Evolutionary conservation across 1,140 invertebrate genomes (phyloP), one percentile per base, ranked within the genome.

Genomic region (Streblospio benedicti): DNA sequence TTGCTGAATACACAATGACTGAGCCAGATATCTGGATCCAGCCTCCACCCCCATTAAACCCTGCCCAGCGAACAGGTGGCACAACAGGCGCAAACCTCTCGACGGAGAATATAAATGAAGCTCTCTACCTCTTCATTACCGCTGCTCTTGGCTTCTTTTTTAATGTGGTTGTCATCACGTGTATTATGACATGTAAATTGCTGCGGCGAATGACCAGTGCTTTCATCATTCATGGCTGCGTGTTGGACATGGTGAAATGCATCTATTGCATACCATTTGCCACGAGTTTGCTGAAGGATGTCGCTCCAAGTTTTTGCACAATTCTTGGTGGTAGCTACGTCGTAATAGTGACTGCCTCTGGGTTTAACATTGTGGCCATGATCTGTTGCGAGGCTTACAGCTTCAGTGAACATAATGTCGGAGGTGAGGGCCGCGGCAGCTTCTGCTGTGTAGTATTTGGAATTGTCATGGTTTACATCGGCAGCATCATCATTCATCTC

Each of bases 361-460:
- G 74, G 18, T 76, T 76, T 67, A 77, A 77, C 57, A 69, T 77
- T 65, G 67, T 77, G 25, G 75, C 75, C 14, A 76, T 76, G 72
- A 69, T 76, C 6, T 75, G 72, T 45, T 69, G 74, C 0, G 76
- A 78, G 57, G 76, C 75, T 4, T 78, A 78, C 65, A 74, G 71
- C 6, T 78, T 77, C 55, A 70, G 71, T 23, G 74, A 76, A 55
- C 65, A 67, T 45, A 74, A 74, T 53, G 68, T 76, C n/a, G 73
- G 73, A 14, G 72, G 69, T 2, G 68, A 70, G 59, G 65, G 68
- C 0, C 65, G 65, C 25, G 74, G 73, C 28, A 75, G 70, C 16
- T 41, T 74, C 20, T 75, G 74, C 55, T 78, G 76, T 67, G 65
- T 76, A 6, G 27, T 71, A 12, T 78, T 78, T 62, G 76, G 75